Percentiles rank a stretch among this genome's conserved stretches.
These are phyloP conservation scores for Dolichopus griseipennis DNA, from an alignment of 2,888 invertebrate species.

Conservation along the genomic window DNA sequence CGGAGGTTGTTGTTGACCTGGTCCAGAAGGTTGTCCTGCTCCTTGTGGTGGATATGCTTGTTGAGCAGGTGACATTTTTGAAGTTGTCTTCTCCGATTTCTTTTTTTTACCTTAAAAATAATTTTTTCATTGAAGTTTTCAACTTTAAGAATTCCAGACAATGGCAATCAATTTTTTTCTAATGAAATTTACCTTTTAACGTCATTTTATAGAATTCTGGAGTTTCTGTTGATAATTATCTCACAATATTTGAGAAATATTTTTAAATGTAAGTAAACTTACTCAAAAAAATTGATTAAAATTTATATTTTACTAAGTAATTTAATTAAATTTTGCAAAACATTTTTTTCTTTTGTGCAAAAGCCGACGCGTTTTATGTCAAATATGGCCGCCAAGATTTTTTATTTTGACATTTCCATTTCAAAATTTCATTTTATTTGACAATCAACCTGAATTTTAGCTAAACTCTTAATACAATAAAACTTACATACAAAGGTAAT, in stretches of 20 bases:
- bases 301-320: not conserved
- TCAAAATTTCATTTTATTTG: not conserved
- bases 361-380: conserved; percentile 3
- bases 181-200: not conserved
- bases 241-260: not conserved
- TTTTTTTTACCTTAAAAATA: not conserved
- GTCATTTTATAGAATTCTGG: not conserved
- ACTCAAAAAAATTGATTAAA: not conserved
- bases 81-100: not conserved
- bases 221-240: not conserved
- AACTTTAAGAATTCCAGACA: not conserved
- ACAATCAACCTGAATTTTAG: too few relatives aligned
- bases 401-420: not conserved
- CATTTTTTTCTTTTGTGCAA: not conserved
- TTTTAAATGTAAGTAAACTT: too few relatives aligned
- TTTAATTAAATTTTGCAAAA: not conserved
- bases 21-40: not conserved
- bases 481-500: too few relatives aligned
- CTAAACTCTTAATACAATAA: too few relatives aligned
- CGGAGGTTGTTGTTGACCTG: not conserved
- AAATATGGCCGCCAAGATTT: conserved; percentile 4
- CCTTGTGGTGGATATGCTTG: not conserved
- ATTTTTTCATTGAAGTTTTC: not conserved
- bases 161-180: not conserved
- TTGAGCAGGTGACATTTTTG: conserved; percentile 8